phyloP scores from a whole-genome alignment of 2,113 vertebrate species.

The Pterocles gutturalis region DNA sequence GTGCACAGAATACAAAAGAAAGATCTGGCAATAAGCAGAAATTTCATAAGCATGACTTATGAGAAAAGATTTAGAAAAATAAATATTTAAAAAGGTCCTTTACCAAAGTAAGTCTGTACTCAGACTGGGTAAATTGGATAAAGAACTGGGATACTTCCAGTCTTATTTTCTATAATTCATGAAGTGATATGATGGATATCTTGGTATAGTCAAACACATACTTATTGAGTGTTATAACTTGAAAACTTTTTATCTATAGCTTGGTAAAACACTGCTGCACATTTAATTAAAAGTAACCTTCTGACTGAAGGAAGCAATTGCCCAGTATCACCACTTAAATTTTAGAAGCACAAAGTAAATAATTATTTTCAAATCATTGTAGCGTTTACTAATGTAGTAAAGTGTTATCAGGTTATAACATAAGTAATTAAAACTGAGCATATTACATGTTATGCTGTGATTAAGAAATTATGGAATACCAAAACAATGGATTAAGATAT shows the following conservation, averaged over 20 bases:
- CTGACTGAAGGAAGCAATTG: not conserved
- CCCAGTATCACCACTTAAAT: not conserved
- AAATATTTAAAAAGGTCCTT: not conserved
- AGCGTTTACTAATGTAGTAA: not conserved
- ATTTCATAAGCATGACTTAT: not conserved
- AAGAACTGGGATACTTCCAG: not conserved
- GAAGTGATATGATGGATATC: not conserved
- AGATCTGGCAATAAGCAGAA: not conserved
- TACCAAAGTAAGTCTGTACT: not conserved
- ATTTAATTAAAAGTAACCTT: not conserved
- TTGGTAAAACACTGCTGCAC: not conserved
- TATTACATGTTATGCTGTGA: not conserved
- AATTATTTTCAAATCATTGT: not conserved
- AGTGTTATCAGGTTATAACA: not conserved
- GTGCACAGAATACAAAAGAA: not conserved
- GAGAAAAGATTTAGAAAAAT: accelerated
- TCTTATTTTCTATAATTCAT: not conserved
- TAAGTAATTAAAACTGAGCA: not conserved
- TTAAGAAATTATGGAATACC: not conserved
- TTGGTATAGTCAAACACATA: not conserved
- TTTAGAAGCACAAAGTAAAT: not conserved
- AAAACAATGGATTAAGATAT: not conserved
- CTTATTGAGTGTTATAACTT: not conserved
- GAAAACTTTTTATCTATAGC: not conserved
- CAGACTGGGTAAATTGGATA: not conserved